These are phyloP conservation scores for Catocala sponsa DNA, from an alignment of 2,888 invertebrate genomes.

Conservation along the genomic window DNA sequence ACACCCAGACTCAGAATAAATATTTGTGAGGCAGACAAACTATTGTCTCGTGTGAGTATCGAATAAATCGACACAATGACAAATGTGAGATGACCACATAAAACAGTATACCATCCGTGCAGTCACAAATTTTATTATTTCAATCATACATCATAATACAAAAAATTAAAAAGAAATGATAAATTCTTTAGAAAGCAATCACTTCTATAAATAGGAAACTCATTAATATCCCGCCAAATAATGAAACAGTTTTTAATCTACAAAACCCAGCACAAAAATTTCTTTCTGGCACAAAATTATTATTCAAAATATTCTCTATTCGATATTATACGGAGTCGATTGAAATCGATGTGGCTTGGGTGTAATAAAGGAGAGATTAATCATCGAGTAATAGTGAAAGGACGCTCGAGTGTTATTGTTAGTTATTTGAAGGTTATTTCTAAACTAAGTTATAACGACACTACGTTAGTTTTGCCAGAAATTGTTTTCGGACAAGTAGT, in stretches of 20 bases:
- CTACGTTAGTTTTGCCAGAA: background rate
- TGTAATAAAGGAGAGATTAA: slow-evolving; percentile 2
- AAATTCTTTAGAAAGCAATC: background rate
- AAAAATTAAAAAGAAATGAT: background rate
- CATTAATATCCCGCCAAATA: slow-evolving; percentile 2
- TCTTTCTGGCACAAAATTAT: background rate
- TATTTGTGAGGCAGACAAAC: too few species aligned
- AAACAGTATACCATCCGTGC: too few species aligned
- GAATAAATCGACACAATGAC: too few species aligned
- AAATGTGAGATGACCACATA: too few species aligned
- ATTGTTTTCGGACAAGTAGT: background rate
- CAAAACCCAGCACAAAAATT: background rate
- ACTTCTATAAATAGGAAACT: background rate
- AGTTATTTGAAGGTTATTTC: background rate
- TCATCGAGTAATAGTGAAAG: background rate
- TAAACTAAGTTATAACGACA: background rate
- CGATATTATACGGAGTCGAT: background rate
- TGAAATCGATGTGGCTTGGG: background rate
- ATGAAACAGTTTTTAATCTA: background rate
- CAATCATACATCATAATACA: too few species aligned
- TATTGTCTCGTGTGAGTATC: too few species aligned
- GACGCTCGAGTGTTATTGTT: background rate
- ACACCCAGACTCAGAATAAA: too few species aligned
- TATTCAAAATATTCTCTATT: background rate
- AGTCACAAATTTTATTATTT: too few species aligned